Percentiles rank a stretch among this genome's conserved stretches.
These are phyloP conservation scores for Nymphalis polychloros DNA, from an alignment of 2,888 invertebrate genomes.

Conservation along the genomic window DNA sequence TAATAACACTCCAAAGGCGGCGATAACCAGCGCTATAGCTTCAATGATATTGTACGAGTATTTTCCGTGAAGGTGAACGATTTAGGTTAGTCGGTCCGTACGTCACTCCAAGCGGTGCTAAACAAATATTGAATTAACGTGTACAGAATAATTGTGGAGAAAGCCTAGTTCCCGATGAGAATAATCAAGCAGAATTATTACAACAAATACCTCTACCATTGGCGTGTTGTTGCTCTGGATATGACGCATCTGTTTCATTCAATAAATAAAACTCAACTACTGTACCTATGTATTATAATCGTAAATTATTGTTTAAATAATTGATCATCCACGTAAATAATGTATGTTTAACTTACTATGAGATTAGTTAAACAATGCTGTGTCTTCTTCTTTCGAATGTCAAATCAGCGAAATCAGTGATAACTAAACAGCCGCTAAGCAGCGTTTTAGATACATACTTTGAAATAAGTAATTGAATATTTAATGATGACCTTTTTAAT, in stretches of 20 bases:
- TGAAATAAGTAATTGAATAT: no score
- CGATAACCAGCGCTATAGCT: constrained; percentile 26
- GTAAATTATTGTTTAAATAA: no score
- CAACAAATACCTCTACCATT: constrained; percentile 22
- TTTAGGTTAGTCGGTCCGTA: constrained; percentile 44
- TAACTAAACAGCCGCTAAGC: no score
- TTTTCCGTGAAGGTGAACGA: constrained; percentile 42
- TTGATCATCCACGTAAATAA: no score
- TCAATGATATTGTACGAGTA: constrained; percentile 31
- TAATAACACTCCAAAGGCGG: background rate
- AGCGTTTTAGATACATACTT: no score
- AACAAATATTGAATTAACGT: constrained; percentile 78
- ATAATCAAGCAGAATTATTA: constrained; percentile 41
- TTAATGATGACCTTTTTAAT: no score
- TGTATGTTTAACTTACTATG: no score
- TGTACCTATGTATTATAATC: no score
- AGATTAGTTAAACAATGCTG: no score
- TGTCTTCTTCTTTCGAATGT: no score
- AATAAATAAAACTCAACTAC: no score
- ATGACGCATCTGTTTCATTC: background rate
- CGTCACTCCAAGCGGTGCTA: constrained; percentile 61
- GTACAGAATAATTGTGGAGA: constrained; percentile 74
- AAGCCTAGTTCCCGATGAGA: constrained; percentile 53
- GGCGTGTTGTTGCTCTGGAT: background rate
- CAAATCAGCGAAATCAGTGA: no score